Percentiles rank a stretch among this genome's conserved stretches.
Conservation (phyloP, 2,888 invertebrate genomes). For the Anoplius nigerrimus region DNA sequence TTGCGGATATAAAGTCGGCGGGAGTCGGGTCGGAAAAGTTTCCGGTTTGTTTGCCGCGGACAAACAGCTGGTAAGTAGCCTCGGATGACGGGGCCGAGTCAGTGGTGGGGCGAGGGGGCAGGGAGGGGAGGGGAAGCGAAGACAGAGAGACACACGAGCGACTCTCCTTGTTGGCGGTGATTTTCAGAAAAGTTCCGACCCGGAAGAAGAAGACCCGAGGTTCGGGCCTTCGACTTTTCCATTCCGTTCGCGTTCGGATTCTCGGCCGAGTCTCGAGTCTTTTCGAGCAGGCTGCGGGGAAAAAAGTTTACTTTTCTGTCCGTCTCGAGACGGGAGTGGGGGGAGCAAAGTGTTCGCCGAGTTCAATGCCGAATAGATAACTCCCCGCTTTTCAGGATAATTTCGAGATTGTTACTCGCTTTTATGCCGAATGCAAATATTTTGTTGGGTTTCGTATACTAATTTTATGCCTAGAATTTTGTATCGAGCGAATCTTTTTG, state of each 20-base stretch:
- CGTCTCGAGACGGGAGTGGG: too few species aligned
- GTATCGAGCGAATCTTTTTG: too few species aligned
- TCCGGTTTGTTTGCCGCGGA: constrained; percentile 55
- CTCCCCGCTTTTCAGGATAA: too few species aligned
- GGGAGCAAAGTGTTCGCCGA: too few species aligned
- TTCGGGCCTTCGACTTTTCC: background rate
- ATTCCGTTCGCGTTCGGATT: background rate
- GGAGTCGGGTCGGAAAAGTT: constrained; percentile 49
- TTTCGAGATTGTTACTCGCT: too few species aligned
- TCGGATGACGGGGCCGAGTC: constrained; percentile 19
- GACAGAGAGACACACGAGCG: background rate
- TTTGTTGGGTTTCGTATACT: too few species aligned
- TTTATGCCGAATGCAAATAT: too few species aligned
- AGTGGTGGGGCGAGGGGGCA: constrained; percentile 11
- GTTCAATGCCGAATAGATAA: too few species aligned
- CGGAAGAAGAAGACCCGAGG: background rate
- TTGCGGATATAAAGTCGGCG: constrained; percentile 31
- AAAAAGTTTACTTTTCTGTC: too few species aligned
- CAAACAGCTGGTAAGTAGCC: constrained; percentile 49
- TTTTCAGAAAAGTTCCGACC: constrained; percentile 26
- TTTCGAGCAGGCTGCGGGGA: too few species aligned
- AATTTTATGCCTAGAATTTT: too few species aligned
- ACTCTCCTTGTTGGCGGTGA: background rate
- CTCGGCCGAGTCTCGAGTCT: background rate
- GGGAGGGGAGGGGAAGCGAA: constrained; percentile 2